Percentiles rank a stretch among this genome's conserved stretches.
Conservation (phyloP, 2,888 invertebrate species). For the Tridacna crocea region DNA sequence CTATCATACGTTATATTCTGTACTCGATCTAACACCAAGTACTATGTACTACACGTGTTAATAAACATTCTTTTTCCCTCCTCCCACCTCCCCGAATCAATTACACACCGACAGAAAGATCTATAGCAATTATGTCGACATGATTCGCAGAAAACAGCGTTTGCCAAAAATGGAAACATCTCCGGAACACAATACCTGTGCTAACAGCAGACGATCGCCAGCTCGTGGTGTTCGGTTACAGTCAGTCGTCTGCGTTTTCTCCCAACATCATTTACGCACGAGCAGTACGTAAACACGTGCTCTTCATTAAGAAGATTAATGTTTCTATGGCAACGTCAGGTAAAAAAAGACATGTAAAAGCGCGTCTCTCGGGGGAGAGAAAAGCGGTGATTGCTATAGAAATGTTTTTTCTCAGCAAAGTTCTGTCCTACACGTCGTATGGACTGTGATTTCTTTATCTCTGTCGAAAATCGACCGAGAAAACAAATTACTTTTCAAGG, state of each 20-base stretch:
- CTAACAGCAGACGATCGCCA: background rate
- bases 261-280: conserved; percentile 18
- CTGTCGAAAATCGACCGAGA: background rate
- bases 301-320: conserved; percentile 44
- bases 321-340: conserved; percentile 57
- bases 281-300: conserved; percentile 43
- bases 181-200: conserved; percentile 22
- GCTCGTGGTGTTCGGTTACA: conserved; percentile 30
- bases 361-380: conserved; percentile 10
- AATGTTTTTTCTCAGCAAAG: background rate
- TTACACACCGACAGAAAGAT: no score
- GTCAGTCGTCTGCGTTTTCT: conserved; percentile 23
- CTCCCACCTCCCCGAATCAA: background rate
- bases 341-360: conserved; percentile 29
- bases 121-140: background rate
- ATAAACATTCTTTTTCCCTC: background rate
- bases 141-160: background rate
- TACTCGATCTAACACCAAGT: background rate
- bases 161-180: conserved; percentile 53
- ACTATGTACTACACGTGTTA: background rate
- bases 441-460: conserved; percentile 14
- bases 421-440: background rate
- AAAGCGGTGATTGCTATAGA: background rate
- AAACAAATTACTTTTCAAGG: conserved; percentile 17
- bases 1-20: conserved; percentile 5